Percentiles rank a stretch among this genome's conserved stretches.
Evolutionary conservation across 2,797 vertebrate genomes (phyloP).

Genomic region (Squalus acanthias): DNA sequence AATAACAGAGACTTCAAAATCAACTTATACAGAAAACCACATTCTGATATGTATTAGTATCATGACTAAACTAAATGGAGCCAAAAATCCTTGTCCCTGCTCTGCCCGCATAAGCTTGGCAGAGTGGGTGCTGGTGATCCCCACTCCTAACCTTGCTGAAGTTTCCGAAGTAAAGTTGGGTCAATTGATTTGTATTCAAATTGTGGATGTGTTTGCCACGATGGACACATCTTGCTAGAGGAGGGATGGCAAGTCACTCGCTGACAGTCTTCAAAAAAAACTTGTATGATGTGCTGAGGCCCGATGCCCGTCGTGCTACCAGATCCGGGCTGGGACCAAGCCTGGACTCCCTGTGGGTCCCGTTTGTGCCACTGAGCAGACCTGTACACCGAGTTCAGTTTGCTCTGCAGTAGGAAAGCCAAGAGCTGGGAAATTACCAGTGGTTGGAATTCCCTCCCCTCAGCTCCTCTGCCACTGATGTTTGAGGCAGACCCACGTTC

Average conservation of each 20-base stretch:
- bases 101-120: background rate
- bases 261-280: background rate
- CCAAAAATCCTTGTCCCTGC: background rate
- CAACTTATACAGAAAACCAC: background rate
- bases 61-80: background rate
- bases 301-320: background rate
- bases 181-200: conserved; percentile 1
- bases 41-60: background rate
- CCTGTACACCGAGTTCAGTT: background rate
- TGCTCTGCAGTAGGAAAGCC: background rate
- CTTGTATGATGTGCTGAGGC: background rate
- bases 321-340: background rate
- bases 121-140: background rate
- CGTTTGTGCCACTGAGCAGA: background rate
- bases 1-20: background rate
- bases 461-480: background rate
- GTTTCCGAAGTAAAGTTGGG: background rate
- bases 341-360: background rate
- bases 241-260: background rate
- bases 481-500: background rate
- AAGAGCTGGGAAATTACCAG: background rate
- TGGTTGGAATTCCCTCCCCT: background rate
- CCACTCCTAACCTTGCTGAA: background rate
- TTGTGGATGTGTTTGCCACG: background rate
- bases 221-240: background rate